Evolutionary conservation across 2,113 vertebrate genomes (phyloP).

Genomic region (Rhea americana): DNA sequence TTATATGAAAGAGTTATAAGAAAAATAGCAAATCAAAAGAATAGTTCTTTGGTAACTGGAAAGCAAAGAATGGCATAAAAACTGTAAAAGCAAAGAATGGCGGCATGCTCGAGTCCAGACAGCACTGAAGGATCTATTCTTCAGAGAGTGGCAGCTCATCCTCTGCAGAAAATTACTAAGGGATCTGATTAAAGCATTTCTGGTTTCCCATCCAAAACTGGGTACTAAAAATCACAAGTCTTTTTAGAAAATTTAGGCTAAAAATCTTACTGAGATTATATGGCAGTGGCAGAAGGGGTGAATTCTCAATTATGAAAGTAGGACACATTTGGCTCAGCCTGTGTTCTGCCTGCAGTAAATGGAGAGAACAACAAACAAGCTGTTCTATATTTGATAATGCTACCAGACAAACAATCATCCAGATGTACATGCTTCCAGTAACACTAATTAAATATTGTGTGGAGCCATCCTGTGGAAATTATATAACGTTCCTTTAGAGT

Average conservation of each 20-base stretch:
- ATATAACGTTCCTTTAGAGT: not conserved
- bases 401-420: constrained; percentile 26
- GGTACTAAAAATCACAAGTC: not conserved
- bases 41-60: not conserved
- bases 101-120: not conserved
- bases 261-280: not conserved
- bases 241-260: not conserved
- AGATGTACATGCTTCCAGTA: constrained; percentile 18
- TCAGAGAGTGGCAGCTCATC: not conserved
- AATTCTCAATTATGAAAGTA: not conserved
- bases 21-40: not conserved
- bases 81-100: not conserved
- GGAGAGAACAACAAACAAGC: not conserved
- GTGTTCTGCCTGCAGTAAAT: not conserved
- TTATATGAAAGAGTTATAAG: too few species aligned
- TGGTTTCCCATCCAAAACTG: not conserved
- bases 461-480: constrained; percentile 53
- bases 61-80: not conserved
- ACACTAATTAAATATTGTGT: constrained; percentile 34
- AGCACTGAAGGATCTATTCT: not conserved
- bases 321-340: not conserved
- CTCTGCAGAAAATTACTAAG: not conserved
- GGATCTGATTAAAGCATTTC: not conserved
- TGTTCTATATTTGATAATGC: constrained; percentile 35
- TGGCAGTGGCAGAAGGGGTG: fast-evolving